phyloP scores from a whole-genome alignment of 2,888 invertebrate genomes.

The Criorhina ranunculi region DNA sequence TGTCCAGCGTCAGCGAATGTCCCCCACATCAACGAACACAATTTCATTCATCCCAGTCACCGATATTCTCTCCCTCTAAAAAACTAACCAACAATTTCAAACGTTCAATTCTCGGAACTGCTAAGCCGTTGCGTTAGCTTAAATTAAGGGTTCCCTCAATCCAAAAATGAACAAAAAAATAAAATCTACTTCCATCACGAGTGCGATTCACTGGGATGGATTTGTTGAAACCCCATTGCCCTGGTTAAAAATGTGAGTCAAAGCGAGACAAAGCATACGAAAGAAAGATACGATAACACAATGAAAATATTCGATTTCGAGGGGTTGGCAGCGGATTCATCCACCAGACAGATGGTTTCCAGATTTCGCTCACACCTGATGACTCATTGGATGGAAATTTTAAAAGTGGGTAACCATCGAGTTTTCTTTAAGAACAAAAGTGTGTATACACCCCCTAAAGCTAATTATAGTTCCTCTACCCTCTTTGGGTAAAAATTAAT shows the following conservation, averaged over 20 bases:
- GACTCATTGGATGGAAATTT: conserved; percentile 49
- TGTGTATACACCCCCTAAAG: background rate
- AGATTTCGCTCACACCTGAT: conserved; percentile 61
- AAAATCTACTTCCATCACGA: conserved; percentile 9
- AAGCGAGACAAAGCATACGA: conserved; percentile 30
- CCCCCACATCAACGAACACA: conserved; percentile 17
- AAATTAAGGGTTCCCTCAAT: conserved; percentile 57
- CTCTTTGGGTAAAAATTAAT: conserved; percentile 47
- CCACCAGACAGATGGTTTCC: conserved; percentile 59
- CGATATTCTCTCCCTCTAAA: conserved; percentile 53
- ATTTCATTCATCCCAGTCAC: conserved; percentile 52
- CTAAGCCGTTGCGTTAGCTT: conserved; percentile 40
- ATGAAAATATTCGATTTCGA: conserved; percentile 51
- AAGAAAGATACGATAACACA: background rate
- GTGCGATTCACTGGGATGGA: background rate
- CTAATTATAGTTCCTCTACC: conserved; percentile 16
- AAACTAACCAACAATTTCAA: conserved; percentile 19
- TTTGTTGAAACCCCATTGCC: conserved; percentile 10
- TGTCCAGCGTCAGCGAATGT: conserved; percentile 40
- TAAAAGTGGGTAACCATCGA: background rate
- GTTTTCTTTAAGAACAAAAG: conserved; percentile 4
- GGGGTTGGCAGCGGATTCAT: conserved; percentile 45
- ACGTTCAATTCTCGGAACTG: conserved; percentile 40
- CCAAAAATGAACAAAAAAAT: conserved; percentile 5
- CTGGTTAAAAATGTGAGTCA: conserved; percentile 35